Conservation (phyloP, 1,140 invertebrate genomes). For the Ptiloglossa arizonensis region DNA sequence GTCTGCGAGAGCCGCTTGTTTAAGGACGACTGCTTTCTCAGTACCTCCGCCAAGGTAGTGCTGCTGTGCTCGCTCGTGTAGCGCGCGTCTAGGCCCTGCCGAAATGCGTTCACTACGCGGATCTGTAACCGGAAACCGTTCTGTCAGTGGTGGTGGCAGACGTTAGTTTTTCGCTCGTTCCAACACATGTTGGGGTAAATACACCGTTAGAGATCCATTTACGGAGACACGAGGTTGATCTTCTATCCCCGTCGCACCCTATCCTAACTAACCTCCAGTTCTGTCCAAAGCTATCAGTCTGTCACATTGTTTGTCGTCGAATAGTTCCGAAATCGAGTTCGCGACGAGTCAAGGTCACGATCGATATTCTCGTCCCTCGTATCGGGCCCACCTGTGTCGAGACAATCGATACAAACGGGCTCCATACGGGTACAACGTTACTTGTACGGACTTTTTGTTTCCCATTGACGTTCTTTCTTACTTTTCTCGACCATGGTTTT, state of each 20-base stretch:
- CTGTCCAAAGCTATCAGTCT: too few species aligned
- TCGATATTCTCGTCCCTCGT: too few species aligned
- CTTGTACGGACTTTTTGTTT: too few species aligned
- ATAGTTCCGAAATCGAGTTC: too few species aligned
- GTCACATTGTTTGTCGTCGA: too few species aligned
- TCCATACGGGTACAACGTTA: too few species aligned
- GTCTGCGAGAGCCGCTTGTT: constrained; percentile 94
- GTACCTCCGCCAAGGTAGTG: constrained; percentile 93
- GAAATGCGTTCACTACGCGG: constrained; percentile 99
- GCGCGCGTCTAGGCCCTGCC: constrained; percentile 97
- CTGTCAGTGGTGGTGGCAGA: constrained; percentile 19
- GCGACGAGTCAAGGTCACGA: too few species aligned
- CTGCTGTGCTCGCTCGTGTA: constrained; percentile 93
- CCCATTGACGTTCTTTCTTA: too few species aligned
- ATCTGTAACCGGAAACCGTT: constrained; percentile 88
- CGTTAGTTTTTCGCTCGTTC: not conserved
- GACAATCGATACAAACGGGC: too few species aligned
- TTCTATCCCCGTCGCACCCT: not conserved
- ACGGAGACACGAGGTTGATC: not conserved
- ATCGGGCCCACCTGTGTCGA: too few species aligned
- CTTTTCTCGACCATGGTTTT: too few species aligned
- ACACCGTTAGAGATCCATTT: constrained; percentile 15
- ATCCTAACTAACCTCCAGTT: too few species aligned
- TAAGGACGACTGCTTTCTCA: constrained; percentile 94
- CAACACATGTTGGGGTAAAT: not conserved